Percentiles rank a stretch among this genome's conserved stretches.
Evolutionary conservation across 2,888 invertebrate genomes (phyloP).

Genomic region (Hydropsyche betteni): DNA sequence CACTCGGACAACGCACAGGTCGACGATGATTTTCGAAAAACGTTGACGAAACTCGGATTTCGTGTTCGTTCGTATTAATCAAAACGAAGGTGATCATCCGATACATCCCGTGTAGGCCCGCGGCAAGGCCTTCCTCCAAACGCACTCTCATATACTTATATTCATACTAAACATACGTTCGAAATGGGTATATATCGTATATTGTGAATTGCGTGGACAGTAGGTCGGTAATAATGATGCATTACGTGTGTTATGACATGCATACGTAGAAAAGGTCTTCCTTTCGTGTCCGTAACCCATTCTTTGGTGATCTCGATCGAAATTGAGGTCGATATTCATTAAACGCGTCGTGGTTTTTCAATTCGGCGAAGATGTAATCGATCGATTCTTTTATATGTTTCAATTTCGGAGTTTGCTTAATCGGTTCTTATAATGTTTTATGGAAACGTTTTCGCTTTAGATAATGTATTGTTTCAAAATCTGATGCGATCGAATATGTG

Average conservation of each 20-base stretch:
- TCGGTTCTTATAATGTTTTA: no score
- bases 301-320: background rate
- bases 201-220: background rate
- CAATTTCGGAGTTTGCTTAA: no score
- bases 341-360: background rate
- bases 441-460: no score
- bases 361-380: background rate
- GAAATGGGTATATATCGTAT: no score
- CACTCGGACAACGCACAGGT: no score
- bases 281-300: conserved; percentile 2
- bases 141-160: background rate
- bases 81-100: conserved; percentile 9
- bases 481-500: no score
- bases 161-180: no score
- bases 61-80: conserved; percentile 22
- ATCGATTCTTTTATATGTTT: background rate
- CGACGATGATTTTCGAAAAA: no score
- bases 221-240: conserved; percentile 13
- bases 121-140: conserved; percentile 1
- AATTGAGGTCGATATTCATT: conserved; percentile 2
- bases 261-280: conserved; percentile 3
- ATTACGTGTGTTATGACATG: background rate
- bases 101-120: background rate
- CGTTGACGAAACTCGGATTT: conserved; percentile 25
- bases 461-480: no score